Conservation (phyloP, 1,140 invertebrate genomes). For the Drosophila punjabiensis region DNA sequence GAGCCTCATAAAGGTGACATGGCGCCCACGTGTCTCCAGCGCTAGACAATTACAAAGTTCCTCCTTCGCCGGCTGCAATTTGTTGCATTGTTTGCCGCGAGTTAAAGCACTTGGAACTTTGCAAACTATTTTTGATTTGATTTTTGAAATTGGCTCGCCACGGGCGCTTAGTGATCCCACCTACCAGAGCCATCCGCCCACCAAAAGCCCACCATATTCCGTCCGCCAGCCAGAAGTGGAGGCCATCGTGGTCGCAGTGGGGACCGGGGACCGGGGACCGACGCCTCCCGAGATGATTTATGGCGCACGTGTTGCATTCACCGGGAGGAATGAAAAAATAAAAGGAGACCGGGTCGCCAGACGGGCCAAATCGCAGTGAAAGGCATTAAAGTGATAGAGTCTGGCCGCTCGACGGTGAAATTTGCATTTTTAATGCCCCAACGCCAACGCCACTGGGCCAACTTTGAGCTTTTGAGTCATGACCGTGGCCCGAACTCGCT, state of each 20-base stretch:
- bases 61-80: constrained; percentile 75
- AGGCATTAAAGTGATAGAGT: constrained; percentile 81
- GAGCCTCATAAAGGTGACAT: constrained; percentile 53
- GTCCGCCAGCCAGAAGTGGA: constrained; percentile 5
- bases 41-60: constrained; percentile 80
- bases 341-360: constrained; percentile 53
- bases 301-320: constrained; percentile 78
- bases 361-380: constrained; percentile 72
- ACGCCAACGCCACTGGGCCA: constrained; percentile 30
- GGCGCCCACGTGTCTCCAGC: constrained; percentile 67
- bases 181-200: constrained; percentile 7
- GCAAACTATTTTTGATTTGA: constrained; percentile 83
- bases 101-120: constrained; percentile 80
- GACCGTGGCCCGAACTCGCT: constrained; percentile 36
- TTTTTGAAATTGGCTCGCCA: constrained; percentile 76
- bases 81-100: constrained; percentile 81
- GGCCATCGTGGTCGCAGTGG: constrained; percentile 7
- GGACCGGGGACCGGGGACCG: constrained; percentile 2
- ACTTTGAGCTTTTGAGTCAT: constrained; percentile 30
- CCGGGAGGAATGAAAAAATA: constrained; percentile 24
- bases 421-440: constrained; percentile 76
- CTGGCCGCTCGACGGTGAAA: constrained; percentile 60
- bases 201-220: constrained; percentile 21
- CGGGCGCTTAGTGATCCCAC: constrained; percentile 44
- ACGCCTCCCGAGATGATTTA: constrained; percentile 68